Conservation (phyloP, 2,888 invertebrate genomes). For the Cephus pygmeus region DNA sequence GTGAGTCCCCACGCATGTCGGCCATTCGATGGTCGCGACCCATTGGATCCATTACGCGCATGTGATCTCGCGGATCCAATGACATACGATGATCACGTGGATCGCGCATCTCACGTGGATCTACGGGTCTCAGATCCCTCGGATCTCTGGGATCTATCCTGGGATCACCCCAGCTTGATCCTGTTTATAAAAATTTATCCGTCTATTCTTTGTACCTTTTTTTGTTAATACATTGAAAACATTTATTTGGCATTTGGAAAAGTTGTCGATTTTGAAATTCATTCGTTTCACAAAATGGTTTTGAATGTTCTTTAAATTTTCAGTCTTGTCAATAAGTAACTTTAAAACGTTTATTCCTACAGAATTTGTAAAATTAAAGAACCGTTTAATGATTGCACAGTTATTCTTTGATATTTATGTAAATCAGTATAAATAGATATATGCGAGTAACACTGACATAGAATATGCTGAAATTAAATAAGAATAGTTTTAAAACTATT, state of each 20-base stretch:
- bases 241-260: not conserved
- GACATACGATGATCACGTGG: constrained; percentile 65
- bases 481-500: not conserved
- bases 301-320: not conserved
- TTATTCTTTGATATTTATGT: not conserved
- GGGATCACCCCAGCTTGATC: constrained; percentile 68
- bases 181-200: constrained; percentile 23
- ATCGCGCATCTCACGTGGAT: constrained; percentile 72
- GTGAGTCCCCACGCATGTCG: constrained; percentile 77
- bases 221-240: not conserved
- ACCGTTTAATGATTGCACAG: not conserved
- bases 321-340: not conserved
- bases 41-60: constrained; percentile 68
- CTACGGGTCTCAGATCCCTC: constrained; percentile 67
- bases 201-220: not conserved
- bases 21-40: constrained; percentile 71
- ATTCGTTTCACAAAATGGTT: not conserved
- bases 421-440: not conserved
- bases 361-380: not conserved
- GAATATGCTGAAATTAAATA: not conserved
- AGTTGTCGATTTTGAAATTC: not conserved
- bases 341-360: not conserved
- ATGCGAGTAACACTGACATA: not conserved
- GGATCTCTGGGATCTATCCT: constrained; percentile 71
- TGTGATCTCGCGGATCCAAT: constrained; percentile 64